A percentile compares a stretch with the other conserved stretches of the same genome.
phyloP scores from a whole-genome alignment of 1,140 invertebrate genomes.

The Amphibalanus amphitrite region DNA sequence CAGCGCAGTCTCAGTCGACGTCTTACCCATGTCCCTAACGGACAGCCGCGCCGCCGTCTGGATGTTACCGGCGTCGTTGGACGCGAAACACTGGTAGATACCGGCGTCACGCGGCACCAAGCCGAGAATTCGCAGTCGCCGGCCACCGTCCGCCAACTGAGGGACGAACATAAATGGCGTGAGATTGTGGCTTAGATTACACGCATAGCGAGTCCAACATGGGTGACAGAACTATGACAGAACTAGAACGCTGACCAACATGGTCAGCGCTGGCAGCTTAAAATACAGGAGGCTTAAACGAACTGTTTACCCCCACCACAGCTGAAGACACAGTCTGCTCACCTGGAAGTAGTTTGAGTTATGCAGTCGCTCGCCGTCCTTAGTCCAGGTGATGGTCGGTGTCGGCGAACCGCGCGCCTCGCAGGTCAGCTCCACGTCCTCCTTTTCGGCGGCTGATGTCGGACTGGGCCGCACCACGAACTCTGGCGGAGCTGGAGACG shows the following conservation, averaged over 20 bases:
- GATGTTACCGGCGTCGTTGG: constrained; percentile 69
- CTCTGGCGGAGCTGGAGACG: constrained; percentile 19
- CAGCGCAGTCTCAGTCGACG: too few species aligned
- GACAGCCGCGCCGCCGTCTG: constrained; percentile 63
- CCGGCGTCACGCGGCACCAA: constrained; percentile 70
- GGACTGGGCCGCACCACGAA: constrained; percentile 53
- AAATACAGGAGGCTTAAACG: too few species aligned
- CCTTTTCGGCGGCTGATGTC: constrained; percentile 53
- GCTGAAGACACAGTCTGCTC: constrained; percentile 20
- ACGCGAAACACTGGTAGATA: constrained; percentile 83
- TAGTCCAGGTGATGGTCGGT: constrained; percentile 70
- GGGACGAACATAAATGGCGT: too few species aligned
- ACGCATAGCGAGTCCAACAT: too few species aligned
- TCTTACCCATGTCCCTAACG: constrained; percentile 55
- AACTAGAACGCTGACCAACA: too few species aligned
- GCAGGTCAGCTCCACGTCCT: constrained; percentile 75
- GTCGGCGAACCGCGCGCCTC: constrained; percentile 62
- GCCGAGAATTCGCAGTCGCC: constrained; percentile 77
- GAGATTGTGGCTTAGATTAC: too few species aligned
- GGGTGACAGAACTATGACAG: too few species aligned
- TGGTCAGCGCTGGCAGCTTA: too few species aligned
- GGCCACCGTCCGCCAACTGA: not conserved
- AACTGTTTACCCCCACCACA: too few species aligned
- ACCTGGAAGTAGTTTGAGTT: constrained; percentile 76
- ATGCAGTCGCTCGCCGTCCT: constrained; percentile 76